A percentile compares a stretch with the other conserved stretches of the same genome.
Evolutionary conservation across 2,797 vertebrate species (phyloP).

Genomic region (Brachyrhaphis roseni): DNA sequence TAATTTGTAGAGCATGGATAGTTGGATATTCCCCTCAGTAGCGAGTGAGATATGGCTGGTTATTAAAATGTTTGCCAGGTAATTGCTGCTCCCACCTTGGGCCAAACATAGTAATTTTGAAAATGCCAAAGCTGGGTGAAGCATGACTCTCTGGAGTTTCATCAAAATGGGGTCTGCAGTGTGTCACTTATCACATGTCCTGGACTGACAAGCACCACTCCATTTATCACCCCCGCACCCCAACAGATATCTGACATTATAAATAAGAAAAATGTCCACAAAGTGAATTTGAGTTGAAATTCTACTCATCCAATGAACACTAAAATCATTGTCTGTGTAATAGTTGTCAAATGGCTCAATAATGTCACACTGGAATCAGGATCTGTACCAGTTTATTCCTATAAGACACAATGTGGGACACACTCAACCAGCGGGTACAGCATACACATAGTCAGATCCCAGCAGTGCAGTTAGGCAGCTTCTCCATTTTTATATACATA

Average conservation of each 20-base stretch:
- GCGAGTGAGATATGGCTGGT: slow-evolving; percentile 68
- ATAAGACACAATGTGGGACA: too few species aligned
- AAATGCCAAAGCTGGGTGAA: slow-evolving; percentile 61
- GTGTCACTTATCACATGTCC: slow-evolving; percentile 51
- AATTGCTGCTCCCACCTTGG: slow-evolving; percentile 69
- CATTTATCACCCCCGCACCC: slow-evolving; percentile 15
- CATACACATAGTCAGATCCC: background rate
- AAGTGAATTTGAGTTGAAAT: slow-evolving; percentile 2
- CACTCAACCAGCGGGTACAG: too few species aligned
- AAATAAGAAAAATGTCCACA: background rate
- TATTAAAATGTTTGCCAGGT: slow-evolving; percentile 77
- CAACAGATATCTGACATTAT: slow-evolving; percentile 13
- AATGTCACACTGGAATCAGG: too few species aligned
- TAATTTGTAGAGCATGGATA: slow-evolving; percentile 54
- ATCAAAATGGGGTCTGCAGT: slow-evolving; percentile 55
- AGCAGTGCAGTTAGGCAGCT: background rate
- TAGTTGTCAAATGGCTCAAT: too few species aligned
- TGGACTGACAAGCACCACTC: slow-evolving; percentile 15
- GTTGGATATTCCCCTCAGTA: slow-evolving; percentile 60
- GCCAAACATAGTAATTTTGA: slow-evolving; percentile 69
- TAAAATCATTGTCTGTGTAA: too few species aligned
- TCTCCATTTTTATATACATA: too few species aligned
- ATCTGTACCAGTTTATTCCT: too few species aligned
- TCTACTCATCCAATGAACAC: background rate
- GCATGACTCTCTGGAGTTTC: slow-evolving; percentile 51